Base-by-base conservation (phyloP, 1,140 invertebrate species). In the Dinoponera quadriceps region DNA sequence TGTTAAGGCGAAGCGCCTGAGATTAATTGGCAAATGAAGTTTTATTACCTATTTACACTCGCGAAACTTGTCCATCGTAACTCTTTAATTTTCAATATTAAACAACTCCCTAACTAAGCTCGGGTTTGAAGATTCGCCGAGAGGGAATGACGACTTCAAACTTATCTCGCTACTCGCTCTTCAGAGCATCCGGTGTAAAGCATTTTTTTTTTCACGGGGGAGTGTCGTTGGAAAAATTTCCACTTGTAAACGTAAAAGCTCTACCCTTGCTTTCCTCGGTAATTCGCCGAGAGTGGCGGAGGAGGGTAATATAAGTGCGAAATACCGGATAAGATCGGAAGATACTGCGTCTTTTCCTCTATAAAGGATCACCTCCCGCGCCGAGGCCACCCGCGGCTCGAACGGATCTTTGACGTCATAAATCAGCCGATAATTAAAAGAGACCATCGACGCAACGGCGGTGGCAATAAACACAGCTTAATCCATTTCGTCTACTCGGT, bases 371-470 rank as follows among this genome's bases (percentile, higher is more conserved):
- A 85, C 84, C 86, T 85, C 44, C 66, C 49, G n/a, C 51, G 55
- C 75, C 77, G 59, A 84, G 44, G 77, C 75, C 88, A 73, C 38
- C 86, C 88, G 90, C 65, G 82, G 83, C 54, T 80, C 82, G 44
- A 44, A 69, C 65, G 25, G 29, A 25, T 27, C 51, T 44, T 44
- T 48, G 63, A 80, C 54, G 83, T 86, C 88, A 75, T 89, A 90
- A 90, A 91, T 92, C 89, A 89, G 80, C 48, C 62, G 72, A 51
- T 91, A 90, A 92, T 91, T 91, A 91, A 91, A 90, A 86, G 86
- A 83, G 75, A 84, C 74, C 81, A 83, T 88, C 80, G 83, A 29
- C 38, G 38, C 75, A 66, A 65, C 81, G 77, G 78, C 59, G 72
- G 51, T 48, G 75, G 62, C 57, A 71, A 82, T 89, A 88, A 90